Percentiles rank a stretch among this genome's conserved stretches.
Evolutionary conservation across 1,140 invertebrate genomes (phyloP).

Genomic region (Hestina assimilis): DNA sequence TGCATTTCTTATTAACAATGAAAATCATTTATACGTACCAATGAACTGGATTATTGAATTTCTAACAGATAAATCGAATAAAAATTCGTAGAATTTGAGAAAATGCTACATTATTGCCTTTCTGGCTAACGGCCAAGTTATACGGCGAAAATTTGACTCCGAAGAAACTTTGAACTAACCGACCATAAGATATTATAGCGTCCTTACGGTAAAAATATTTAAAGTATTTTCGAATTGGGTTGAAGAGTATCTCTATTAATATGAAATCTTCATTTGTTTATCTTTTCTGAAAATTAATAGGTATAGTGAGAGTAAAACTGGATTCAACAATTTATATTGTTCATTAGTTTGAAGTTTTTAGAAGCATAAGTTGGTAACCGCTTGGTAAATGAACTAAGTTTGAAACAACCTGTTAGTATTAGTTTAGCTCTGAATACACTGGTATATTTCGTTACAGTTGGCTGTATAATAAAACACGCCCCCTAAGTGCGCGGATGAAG

Average conservation of each 20-base stretch:
- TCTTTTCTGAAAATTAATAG: too few relatives aligned
- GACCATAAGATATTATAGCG: slow-evolving; percentile 9
- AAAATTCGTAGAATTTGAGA: slow-evolving; percentile 1
- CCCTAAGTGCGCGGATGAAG: neutral
- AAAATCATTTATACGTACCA: neutral
- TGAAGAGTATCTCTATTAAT: slow-evolving; percentile 7
- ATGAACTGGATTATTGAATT: slow-evolving; percentile 1
- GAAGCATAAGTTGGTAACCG: neutral
- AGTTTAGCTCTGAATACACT: neutral
- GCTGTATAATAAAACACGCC: neutral
- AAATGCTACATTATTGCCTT: slow-evolving; percentile 10
- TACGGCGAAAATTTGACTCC: slow-evolving; percentile 16
- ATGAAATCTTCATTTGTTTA: neutral
- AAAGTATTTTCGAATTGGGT: neutral
- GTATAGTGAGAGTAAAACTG: too few relatives aligned
- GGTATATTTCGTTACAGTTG: too few relatives aligned
- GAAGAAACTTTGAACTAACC: slow-evolving; percentile 14
- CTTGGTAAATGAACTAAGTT: neutral
- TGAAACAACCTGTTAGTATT: neutral
- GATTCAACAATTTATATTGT: too few relatives aligned
- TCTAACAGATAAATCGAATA: neutral
- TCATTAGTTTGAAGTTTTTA: neutral
- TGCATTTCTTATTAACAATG: neutral
- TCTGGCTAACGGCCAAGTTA: slow-evolving; percentile 8
- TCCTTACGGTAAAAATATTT: slow-evolving; percentile 11